phyloP scores from a whole-genome alignment of 2,113 vertebrate species.

The Azemiops feae region DNA sequence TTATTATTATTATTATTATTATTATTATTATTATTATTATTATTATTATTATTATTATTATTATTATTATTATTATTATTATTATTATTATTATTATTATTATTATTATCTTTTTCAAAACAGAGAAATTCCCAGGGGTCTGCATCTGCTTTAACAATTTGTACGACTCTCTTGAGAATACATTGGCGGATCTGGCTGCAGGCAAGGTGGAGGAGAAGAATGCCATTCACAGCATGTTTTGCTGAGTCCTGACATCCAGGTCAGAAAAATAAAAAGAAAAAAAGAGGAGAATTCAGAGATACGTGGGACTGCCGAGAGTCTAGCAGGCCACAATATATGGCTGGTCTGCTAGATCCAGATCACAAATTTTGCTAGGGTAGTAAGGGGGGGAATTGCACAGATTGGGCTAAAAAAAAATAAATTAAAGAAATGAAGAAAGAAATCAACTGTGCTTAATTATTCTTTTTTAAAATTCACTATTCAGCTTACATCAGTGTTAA shows the following conservation, averaged over 20 bases:
- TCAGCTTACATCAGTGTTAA: constrained; percentile 66
- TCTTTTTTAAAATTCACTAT: constrained; percentile 50
- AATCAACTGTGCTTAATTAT: constrained; percentile 58
- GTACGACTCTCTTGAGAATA: neutral
- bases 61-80: too few relatives aligned
- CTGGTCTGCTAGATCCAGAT: neutral
- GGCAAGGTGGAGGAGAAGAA: neutral
- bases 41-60: too few relatives aligned
- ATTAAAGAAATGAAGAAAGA: constrained; percentile 45
- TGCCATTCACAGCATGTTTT: neutral
- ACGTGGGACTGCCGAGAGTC: neutral
- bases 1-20: too few relatives aligned
- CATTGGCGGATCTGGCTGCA: neutral
- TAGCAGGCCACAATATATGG: neutral
- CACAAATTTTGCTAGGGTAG: constrained; percentile 14
- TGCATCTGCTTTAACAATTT: neutral
- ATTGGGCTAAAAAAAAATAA: constrained; percentile 46
- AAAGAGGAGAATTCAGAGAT: neutral
- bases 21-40: too few relatives aligned
- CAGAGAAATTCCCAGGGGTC: neutral
- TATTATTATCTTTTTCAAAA: neutral
- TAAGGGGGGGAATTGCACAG: constrained; percentile 61
- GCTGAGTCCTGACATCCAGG: neutral
- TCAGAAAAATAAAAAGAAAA: neutral
- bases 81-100: too few relatives aligned